Percentiles rank a stretch among this genome's conserved stretches.
These are phyloP conservation scores for Drosophila lowei DNA, from an alignment of 1,140 invertebrate genomes.

Conservation along the genomic window DNA sequence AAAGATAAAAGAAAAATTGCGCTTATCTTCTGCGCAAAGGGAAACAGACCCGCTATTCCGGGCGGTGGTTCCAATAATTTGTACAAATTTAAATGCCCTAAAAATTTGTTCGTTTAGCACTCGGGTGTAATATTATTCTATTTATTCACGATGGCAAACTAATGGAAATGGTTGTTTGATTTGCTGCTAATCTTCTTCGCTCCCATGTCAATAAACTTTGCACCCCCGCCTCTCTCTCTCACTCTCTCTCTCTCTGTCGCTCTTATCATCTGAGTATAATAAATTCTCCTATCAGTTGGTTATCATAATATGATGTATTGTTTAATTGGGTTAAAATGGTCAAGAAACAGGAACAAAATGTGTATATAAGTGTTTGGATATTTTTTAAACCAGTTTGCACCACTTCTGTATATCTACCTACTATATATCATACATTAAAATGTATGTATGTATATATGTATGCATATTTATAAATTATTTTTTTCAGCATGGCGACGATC, in stretches of 20 bases:
- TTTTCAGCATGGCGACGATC: constrained; percentile 52
- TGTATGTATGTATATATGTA: constrained; percentile 5
- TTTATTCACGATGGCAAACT: constrained; percentile 32
- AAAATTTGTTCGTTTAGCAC: constrained; percentile 31
- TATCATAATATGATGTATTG: constrained; percentile 25
- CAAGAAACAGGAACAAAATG: background rate
- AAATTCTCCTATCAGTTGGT: constrained; percentile 18
- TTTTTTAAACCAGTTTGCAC: constrained; percentile 37
- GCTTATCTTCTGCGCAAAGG: constrained; percentile 32
- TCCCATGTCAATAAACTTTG: constrained; percentile 55
- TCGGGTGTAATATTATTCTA: constrained; percentile 27
- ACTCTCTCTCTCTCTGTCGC: background rate
- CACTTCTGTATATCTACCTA: constrained; percentile 7
- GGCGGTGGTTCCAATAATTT: background rate
- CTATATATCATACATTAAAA: background rate
- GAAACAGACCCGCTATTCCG: constrained; percentile 25
- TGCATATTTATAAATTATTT: constrained; percentile 10
- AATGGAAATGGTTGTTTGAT: constrained; percentile 33
- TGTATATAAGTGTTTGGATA: background rate
- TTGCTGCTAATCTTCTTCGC: constrained; percentile 40
- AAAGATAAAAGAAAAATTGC: constrained; percentile 22
- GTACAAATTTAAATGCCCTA: background rate
- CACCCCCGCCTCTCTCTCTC: background rate
- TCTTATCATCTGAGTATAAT: constrained; percentile 27
- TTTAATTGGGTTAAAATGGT: constrained; percentile 17